Evolutionary conservation across 2,113 vertebrate genomes (phyloP).

Genomic region (Pan paniscus): DNA sequence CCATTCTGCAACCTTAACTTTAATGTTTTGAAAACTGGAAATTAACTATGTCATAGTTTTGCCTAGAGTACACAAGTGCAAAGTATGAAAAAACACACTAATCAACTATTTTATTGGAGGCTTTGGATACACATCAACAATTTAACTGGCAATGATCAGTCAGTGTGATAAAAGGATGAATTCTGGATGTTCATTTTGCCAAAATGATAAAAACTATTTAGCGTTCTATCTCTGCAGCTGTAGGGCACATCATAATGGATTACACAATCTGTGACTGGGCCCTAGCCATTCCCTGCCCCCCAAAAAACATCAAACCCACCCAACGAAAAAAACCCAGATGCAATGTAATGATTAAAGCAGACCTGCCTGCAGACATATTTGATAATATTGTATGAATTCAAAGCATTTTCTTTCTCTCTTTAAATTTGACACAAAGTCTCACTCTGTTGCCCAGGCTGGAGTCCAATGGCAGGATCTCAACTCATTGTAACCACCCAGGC

Average conservation of each 20-base stretch:
- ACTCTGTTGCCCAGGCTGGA: too few relatives aligned
- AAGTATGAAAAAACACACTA: neutral
- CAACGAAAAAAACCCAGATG: neutral
- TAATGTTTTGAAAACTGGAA: constrained; percentile 28
- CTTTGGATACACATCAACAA: neutral
- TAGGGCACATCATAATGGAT: neutral
- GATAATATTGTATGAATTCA: neutral
- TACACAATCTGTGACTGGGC: neutral
- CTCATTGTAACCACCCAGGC: too few relatives aligned
- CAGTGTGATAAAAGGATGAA: neutral
- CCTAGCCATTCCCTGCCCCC: neutral
- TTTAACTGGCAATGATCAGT: neutral
- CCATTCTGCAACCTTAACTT: neutral
- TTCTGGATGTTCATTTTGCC: neutral
- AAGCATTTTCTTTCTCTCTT: neutral
- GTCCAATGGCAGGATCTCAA: too few relatives aligned
- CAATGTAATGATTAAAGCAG: neutral
- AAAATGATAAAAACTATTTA: neutral
- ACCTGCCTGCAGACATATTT: neutral
- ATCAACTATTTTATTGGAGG: neutral
- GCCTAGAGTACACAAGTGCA: neutral
- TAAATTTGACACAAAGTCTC: too few relatives aligned
- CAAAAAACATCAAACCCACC: neutral
- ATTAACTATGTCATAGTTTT: constrained; percentile 13
- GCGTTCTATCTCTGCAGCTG: neutral